These are phyloP conservation scores for Caretta caretta DNA, from an alignment of 2,113 vertebrate species.

Conservation along the genomic window DNA sequence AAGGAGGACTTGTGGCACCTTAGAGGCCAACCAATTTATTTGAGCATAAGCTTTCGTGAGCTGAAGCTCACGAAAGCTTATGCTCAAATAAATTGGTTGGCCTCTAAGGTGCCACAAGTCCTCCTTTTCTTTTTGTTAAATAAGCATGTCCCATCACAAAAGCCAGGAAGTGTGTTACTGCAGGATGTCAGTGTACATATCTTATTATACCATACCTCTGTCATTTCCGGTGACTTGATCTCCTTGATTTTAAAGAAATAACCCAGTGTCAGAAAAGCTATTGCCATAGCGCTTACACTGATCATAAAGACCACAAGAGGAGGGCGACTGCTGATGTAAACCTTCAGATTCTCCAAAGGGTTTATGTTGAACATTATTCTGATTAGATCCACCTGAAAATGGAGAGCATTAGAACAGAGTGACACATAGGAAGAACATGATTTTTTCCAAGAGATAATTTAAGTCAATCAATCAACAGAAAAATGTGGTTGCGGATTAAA, in stretches of 20 bases:
- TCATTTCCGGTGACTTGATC: slow-evolving; percentile 96
- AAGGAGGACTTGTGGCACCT: no score
- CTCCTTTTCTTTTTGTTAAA: background rate
- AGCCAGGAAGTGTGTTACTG: background rate
- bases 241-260: slow-evolving; percentile 99
- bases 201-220: slow-evolving; percentile 84
- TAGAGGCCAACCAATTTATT: no score
- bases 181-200: no score
- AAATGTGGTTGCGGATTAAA: accelerated
- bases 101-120: no score
- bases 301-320: slow-evolving; percentile 99
- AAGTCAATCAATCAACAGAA: background rate
- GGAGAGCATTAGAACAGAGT: background rate
- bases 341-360: slow-evolving; percentile 96
- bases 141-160: background rate
- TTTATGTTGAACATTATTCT: slow-evolving; percentile 86
- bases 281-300: slow-evolving; percentile 96
- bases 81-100: no score
- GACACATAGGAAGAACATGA: background rate
- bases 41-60: no score
- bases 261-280: slow-evolving; percentile 96
- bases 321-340: slow-evolving; percentile 93
- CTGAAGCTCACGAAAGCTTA: no score
- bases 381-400: slow-evolving; percentile 74
- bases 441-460: accelerated